Percentiles rank a stretch among this genome's conserved stretches.
These are phyloP conservation scores for Pterocles orientalis DNA, from an alignment of 2,113 vertebrate species.

Conservation along the genomic window DNA sequence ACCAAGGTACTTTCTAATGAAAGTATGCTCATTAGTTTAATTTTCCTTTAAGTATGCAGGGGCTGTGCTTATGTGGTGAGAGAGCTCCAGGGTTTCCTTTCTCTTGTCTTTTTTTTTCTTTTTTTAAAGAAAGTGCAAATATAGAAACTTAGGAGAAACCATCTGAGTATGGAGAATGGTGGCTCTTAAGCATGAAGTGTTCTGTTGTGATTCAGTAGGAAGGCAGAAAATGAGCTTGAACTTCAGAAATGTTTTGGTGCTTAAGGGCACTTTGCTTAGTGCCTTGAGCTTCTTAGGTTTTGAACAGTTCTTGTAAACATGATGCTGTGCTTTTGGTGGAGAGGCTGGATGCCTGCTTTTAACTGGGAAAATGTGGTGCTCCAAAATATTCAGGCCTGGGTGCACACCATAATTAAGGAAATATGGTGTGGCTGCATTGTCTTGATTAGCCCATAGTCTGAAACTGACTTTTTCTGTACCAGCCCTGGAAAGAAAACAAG, in stretches of 20 bases:
- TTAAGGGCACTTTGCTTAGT: not conserved
- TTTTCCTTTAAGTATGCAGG: not conserved
- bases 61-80: rapidly evolving
- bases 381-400: not conserved
- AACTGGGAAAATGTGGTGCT: not conserved
- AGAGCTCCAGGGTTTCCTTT: not conserved
- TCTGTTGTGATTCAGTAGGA: not conserved
- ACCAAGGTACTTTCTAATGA: not conserved
- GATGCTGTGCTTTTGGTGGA: not conserved
- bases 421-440: not conserved
- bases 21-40: rapidly evolving
- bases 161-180: not conserved
- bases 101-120: rapidly evolving
- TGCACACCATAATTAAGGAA: rapidly evolving
- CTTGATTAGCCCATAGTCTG: not conserved
- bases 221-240: not conserved
- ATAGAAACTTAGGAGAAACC: not conserved
- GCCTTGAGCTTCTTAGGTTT: not conserved
- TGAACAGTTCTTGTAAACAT: not conserved
- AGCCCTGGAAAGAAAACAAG: not conserved
- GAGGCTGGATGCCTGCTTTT: not conserved
- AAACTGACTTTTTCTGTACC: not conserved
- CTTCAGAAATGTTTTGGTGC: not conserved
- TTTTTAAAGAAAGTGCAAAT: not conserved
- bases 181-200: not conserved